Evolutionary conservation across 1,140 invertebrate species (phyloP).

Genomic region (Bombus impatiens): DNA sequence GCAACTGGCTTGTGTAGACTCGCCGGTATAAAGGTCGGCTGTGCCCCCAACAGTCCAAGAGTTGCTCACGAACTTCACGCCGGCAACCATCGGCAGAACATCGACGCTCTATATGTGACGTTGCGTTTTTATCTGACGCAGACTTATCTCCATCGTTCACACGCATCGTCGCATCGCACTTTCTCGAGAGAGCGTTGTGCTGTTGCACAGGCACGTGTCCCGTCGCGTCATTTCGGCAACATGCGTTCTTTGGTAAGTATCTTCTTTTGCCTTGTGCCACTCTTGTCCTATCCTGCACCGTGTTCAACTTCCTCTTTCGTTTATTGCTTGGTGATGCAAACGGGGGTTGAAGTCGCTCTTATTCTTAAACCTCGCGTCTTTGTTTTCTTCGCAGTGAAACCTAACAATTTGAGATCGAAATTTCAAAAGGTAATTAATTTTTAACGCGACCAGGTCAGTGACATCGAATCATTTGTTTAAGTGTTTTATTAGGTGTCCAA

Average conservation of each 20-base stretch:
- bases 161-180: constrained; percentile 2
- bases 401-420: background rate
- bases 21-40: constrained; percentile 79
- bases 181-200: constrained; percentile 24
- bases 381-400: background rate
- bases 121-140: constrained; percentile 32
- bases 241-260: constrained; percentile 66
- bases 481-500: background rate
- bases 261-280: background rate
- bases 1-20: constrained; percentile 64
- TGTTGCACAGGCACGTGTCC: constrained; percentile 15
- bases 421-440: background rate
- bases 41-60: constrained; percentile 77
- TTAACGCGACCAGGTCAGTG: background rate
- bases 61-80: constrained; percentile 79
- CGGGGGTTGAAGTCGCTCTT: background rate
- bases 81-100: constrained; percentile 72
- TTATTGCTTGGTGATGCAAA: background rate
- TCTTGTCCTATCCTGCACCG: background rate
- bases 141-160: background rate
- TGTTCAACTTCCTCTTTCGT: background rate
- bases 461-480: background rate
- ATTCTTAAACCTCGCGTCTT: background rate
- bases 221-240: constrained; percentile 47
- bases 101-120: constrained; percentile 69